A percentile compares a stretch with the other conserved stretches of the same genome.
phyloP scores from a whole-genome alignment of 2,888 invertebrate species.

The Luffia ferchaultella region DNA sequence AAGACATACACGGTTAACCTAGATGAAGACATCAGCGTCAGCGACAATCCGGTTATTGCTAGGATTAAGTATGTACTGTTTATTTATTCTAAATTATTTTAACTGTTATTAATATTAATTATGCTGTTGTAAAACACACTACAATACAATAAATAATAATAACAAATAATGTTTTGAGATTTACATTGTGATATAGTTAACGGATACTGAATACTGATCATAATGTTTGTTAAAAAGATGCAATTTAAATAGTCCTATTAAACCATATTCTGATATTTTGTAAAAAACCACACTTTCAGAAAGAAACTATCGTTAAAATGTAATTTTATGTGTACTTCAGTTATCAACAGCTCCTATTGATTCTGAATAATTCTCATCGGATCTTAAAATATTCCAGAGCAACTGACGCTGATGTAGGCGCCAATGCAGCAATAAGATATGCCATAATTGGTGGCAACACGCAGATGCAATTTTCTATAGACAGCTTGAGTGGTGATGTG shows the following conservation, averaged over 20 bases:
- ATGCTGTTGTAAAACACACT: neutral
- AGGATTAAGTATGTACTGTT: slow-evolving; percentile 55
- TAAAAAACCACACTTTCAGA: no score
- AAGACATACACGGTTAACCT: slow-evolving; percentile 87
- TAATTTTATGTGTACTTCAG: no score
- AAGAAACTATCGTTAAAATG: no score
- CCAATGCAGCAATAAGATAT: slow-evolving; percentile 92
- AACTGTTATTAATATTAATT: neutral
- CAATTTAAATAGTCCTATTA: no score
- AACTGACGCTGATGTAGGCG: slow-evolving; percentile 90
- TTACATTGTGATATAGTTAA: neutral
- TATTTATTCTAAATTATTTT: no score
- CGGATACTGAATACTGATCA: no score
- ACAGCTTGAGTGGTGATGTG: slow-evolving; percentile 91
- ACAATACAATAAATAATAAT: neutral
- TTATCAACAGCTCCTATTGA: no score
- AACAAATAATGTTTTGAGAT: neutral
- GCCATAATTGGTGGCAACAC: slow-evolving; percentile 96
- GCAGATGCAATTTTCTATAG: slow-evolving; percentile 93
- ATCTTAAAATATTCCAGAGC: slow-evolving; percentile 77
- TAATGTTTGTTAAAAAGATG: no score
- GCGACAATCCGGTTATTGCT: slow-evolving; percentile 81
- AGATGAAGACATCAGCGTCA: slow-evolving; percentile 88
- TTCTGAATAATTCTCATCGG: no score
- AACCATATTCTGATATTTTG: no score